These are phyloP conservation scores for Ditula angustiorana DNA, from an alignment of 2,888 invertebrate species.

Conservation along the genomic window DNA sequence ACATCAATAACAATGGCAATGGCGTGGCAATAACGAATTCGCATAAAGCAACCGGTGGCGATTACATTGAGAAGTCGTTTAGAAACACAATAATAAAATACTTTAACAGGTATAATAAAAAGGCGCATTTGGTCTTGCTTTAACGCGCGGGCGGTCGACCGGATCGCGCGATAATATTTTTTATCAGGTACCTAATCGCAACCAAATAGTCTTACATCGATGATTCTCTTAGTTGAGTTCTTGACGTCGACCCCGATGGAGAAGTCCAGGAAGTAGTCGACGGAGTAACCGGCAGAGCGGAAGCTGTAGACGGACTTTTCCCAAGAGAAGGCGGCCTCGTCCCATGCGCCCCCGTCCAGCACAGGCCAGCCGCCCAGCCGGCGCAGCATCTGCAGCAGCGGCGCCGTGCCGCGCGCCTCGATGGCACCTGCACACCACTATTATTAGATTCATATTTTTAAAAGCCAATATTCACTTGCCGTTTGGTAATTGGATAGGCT, in stretches of 20 bases:
- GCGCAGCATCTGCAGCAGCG: constrained; percentile 89
- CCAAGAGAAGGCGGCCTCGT: constrained; percentile 91
- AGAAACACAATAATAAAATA: constrained; percentile 14
- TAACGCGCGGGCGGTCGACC: constrained; percentile 56
- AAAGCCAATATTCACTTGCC: no score
- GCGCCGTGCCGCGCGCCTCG: constrained; percentile 90
- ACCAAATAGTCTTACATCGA: constrained; percentile 88
- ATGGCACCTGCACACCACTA: constrained; percentile 89
- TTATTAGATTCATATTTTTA: no score
- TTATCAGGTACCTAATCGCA: not conserved
- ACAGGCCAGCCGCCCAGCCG: constrained; percentile 98
- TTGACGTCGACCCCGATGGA: constrained; percentile 95
- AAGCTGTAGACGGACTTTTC: constrained; percentile 93
- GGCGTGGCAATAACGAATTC: constrained; percentile 38
- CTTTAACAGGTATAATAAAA: constrained; percentile 1
- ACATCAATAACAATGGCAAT: constrained; percentile 31
- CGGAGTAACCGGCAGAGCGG: constrained; percentile 92
- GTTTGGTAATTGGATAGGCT: no score
- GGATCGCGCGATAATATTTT: constrained; percentile 9
- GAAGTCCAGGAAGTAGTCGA: constrained; percentile 96
- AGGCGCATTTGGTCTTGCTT: not conserved
- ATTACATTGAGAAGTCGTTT: constrained; percentile 5
- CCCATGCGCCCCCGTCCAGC: constrained; percentile 91
- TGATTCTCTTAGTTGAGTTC: constrained; percentile 93
- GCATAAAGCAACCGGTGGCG: constrained; percentile 25